A percentile compares a stretch with the other conserved stretches of the same genome.
These are phyloP conservation scores for Netelia melanura DNA, from an alignment of 2,888 invertebrate genomes.

Conservation along the genomic window DNA sequence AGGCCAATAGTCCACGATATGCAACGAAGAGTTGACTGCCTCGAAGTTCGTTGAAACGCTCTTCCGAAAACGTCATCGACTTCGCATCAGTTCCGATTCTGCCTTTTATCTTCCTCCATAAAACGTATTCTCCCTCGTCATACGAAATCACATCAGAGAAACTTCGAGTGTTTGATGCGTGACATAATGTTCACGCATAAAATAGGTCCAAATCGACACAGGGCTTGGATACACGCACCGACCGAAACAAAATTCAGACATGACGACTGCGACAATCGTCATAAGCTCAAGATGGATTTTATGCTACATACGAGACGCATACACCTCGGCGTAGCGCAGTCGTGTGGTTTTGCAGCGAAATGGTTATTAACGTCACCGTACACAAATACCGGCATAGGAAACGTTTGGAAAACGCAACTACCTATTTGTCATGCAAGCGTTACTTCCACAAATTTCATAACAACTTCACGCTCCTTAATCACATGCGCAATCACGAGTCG, in stretches of 20 bases:
- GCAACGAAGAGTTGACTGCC: too few relatives aligned
- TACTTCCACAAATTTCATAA: conserved; percentile 70
- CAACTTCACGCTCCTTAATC: conserved; percentile 68
- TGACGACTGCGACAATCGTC: conserved; percentile 71
- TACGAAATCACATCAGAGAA: conserved; percentile 74
- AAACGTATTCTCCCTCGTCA: conserved; percentile 71
- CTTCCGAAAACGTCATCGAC: conserved; percentile 52
- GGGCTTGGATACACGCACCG: conserved; percentile 67
- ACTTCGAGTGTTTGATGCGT: conserved; percentile 73
- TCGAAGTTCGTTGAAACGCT: conserved; percentile 45
- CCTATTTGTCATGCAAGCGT: conserved; percentile 67
- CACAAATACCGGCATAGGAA: conserved; percentile 73
- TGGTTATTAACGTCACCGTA: conserved; percentile 64
- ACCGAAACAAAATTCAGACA: conserved; percentile 68
- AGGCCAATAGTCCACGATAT: not conserved
- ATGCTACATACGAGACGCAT: conserved; percentile 69
- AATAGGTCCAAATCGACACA: conserved; percentile 69
- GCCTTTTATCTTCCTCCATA: conserved; percentile 72
- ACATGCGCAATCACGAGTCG: conserved; percentile 49
- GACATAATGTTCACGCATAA: conserved; percentile 71
- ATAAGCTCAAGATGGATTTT: conserved; percentile 73
- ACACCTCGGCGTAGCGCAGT: conserved; percentile 20
- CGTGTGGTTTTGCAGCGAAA: conserved; percentile 74
- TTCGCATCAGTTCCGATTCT: conserved; percentile 35
- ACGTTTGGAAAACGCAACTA: conserved; percentile 35